These are phyloP conservation scores for Acrobasis suavella DNA, from an alignment of 2,888 invertebrate genomes.

Conservation along the genomic window DNA sequence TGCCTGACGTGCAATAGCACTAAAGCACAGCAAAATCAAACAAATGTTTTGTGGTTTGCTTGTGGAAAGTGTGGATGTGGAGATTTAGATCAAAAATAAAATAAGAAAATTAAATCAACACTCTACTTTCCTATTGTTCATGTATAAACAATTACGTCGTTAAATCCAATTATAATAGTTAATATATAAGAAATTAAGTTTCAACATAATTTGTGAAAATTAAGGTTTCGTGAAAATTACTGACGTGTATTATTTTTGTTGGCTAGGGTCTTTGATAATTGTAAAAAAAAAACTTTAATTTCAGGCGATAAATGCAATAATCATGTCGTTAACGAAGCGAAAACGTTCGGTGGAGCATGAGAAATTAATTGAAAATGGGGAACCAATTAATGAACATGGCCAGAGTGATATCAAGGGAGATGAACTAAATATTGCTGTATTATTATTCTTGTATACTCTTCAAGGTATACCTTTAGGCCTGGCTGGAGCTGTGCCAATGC, in stretches of 20 bases:
- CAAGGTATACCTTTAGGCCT: slow-evolving; percentile 98
- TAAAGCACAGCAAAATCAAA: too few relatives aligned
- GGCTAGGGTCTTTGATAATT: slow-evolving; percentile 33
- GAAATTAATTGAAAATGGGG: slow-evolving; percentile 72
- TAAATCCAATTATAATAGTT: neutral
- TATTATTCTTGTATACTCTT: slow-evolving; percentile 95
- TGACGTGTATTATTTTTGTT: slow-evolving; percentile 65
- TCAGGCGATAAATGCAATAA: slow-evolving; percentile 58
- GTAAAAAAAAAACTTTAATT: slow-evolving; percentile 36
- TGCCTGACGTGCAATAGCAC: too few relatives aligned
- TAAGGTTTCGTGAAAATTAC: slow-evolving; percentile 55
- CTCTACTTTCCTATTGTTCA: neutral
- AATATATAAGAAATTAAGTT: neutral
- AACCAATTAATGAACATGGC: slow-evolving; percentile 44
- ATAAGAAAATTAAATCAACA: neutral
- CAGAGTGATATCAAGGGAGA: slow-evolving; percentile 86
- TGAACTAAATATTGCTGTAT: slow-evolving; percentile 90
- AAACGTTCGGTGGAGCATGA: slow-evolving; percentile 66
- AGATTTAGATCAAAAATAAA: neutral
- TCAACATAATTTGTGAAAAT: slow-evolving; percentile 49
- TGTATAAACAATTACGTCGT: neutral
- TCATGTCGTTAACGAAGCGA: slow-evolving; percentile 73
- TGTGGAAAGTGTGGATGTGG: neutral
- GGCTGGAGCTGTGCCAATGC: slow-evolving; percentile 96
- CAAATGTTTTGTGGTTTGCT: neutral